Evolutionary conservation across 2,888 invertebrate genomes (phyloP), one percentile per base, ranked within the genome.

Genomic region (Cephus pulcher): DNA sequence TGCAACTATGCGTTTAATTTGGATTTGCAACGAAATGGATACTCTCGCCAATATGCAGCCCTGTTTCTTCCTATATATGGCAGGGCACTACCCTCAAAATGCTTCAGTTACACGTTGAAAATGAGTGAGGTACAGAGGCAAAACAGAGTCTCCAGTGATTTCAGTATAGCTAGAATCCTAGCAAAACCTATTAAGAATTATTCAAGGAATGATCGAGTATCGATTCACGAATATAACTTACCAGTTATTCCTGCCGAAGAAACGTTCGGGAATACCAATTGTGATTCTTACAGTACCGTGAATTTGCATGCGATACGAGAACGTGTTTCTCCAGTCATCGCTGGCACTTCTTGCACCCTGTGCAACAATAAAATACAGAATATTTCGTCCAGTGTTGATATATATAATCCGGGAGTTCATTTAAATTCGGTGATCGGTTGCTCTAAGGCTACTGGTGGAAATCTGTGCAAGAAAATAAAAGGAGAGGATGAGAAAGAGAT

Each of bases 1-100:
- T 88, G 89, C 91, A 89, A 89, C 89, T 89, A 91, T 88, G 90
- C 90, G 91, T 86, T 84, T 90, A 91, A 91, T 91, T 90, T 87
- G 88, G 87, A 86, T 85, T 84, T 82, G 80, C 74, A 78, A 81
- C 81, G 83, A 86, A 88, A 89, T 86, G 81, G 85, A 88, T 88
- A 84, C 83, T 76, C 74, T 70, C 76, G 75, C 78, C 73, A 80
- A 81, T 82, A 82, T 83, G 83, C 79, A 37, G 40, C 34, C 75
- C 74, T 75, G 73, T 56, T 35, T 78, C 74, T 76, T 80, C 75
- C 34, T 71, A 84, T 86, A 87, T 84, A 86, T 80, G 84, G 76
- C 79, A 78, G 83, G 81, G 79, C 76, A 78, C n/a, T 35, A 77
- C 77, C 76, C 76, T 76, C 79, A n/a, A 78, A 73, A 69, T 74